These are phyloP conservation scores for Florisuga fusca DNA, from an alignment of 2,797 vertebrate genomes.

Conservation along the genomic window DNA sequence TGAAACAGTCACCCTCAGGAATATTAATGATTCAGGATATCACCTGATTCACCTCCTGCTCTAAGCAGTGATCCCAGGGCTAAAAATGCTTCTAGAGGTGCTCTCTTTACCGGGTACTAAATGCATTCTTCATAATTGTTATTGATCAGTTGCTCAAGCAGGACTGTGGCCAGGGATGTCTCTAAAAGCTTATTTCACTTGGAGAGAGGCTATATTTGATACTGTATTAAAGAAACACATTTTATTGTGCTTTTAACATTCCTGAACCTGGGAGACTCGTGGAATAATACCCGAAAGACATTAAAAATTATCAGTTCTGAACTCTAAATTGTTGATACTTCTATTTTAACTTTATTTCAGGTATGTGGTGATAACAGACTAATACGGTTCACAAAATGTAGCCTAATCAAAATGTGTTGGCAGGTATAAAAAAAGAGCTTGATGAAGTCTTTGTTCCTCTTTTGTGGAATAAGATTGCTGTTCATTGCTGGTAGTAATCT, in stretches of 20 bases:
- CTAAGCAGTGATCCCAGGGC: not conserved
- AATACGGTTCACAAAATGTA: fast-evolving
- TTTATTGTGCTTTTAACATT: not conserved
- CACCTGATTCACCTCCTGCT: not conserved
- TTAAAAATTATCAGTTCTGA: not conserved
- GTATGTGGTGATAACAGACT: not conserved
- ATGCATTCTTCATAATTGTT: conserved; percentile 19
- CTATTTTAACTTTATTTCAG: not conserved
- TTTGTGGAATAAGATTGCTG: conserved; percentile 3
- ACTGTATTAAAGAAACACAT: not conserved
- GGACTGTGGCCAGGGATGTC: not conserved
- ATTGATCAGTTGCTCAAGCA: conserved; percentile 13
- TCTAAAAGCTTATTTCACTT: not conserved
- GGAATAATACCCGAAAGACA: not conserved
- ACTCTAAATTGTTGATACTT: not conserved
- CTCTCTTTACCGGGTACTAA: not conserved
- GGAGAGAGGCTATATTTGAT: not conserved
- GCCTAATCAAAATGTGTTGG: not conserved
- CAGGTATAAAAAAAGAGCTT: not conserved
- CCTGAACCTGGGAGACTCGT: not conserved
- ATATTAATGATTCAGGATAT: not conserved
- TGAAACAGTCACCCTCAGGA: not conserved
- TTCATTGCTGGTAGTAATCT: not conserved
- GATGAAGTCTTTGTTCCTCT: conserved; percentile 16
- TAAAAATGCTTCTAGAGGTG: not conserved